phyloP scores from a whole-genome alignment of 1,140 invertebrate genomes.

The Heliothis subflexa region DNA sequence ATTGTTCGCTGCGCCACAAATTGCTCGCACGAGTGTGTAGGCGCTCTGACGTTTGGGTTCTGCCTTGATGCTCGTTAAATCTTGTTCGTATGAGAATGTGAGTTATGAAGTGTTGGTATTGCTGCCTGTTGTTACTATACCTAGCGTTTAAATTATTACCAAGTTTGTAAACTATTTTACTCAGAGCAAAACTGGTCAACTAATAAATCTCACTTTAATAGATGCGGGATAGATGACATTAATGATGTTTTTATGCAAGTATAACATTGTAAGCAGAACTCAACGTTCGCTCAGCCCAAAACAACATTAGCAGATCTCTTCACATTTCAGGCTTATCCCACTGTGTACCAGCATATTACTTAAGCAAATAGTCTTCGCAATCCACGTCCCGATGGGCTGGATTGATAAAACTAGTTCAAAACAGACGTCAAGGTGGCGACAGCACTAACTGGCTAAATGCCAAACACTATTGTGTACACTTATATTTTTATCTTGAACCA shows the following conservation, averaged over 20 bases:
- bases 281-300: background rate
- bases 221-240: no score
- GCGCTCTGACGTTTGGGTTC: background rate
- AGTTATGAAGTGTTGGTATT: background rate
- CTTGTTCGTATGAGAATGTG: background rate
- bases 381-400: constrained; percentile 29
- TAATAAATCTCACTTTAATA: no score
- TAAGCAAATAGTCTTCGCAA: constrained; percentile 26
- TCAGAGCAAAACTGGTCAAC: no score
- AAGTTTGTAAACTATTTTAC: background rate
- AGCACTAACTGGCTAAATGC: constrained; percentile 16
- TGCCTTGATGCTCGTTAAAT: constrained; percentile 4
- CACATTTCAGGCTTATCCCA: constrained; percentile 28
- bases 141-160: background rate
- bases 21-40: constrained; percentile 10
- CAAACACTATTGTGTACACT: constrained; percentile 23
- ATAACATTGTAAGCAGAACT: no score
- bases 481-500: constrained; percentile 32
- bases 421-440: constrained; percentile 37
- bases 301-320: background rate
- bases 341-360: background rate
- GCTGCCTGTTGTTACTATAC: background rate
- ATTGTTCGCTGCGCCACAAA: constrained; percentile 1
- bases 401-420: constrained; percentile 40
- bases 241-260: no score